Evolutionary conservation across 2,888 invertebrate species (phyloP), one percentile per base, ranked within the genome.

Genomic region (Pecten maximus): DNA sequence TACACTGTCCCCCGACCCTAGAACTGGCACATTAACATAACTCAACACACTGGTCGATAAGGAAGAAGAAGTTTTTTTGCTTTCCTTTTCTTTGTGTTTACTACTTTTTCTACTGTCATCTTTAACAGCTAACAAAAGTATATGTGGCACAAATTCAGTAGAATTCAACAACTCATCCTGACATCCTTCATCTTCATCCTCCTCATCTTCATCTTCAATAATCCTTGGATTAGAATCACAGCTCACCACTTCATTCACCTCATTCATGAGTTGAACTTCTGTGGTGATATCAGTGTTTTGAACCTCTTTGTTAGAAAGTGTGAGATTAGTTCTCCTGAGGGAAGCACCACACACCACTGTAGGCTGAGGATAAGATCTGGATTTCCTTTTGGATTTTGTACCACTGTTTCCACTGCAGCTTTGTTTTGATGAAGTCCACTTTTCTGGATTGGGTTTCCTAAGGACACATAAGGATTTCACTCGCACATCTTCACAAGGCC

Each of bases 191-290:
- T 87, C 88, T 23, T 50, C 88, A 87, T 89, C 87, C 86, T 90
- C 89, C 92, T 93, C 96, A 39, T 96, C 96, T 50, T 97, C 97
- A 15, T 74, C 74, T 91, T 97, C 97, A 97, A 97, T 97, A 92
- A 97, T 97, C 93, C 97, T 97, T 90, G 97, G 96, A 35, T 95
- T 94, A 91, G 96, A 96, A 74, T 96, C 96, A 40, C 95, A 94
- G 95, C 97, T 97, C 91, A 98, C 98, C 0, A 98, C 98, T 96
- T 98, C 98, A 95, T 98, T 98, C 91, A 98, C 98, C 95, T 98
- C 98, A 96, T 98, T 98, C 97, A 98, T 98, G 23, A 98, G 98
- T 94, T 98, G 98, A 15, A 98, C 98, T 90, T 96, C 95, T 87
- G 94, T 93, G 90, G 94, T 94, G 86, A 94, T 92, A 40, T 89